phyloP scores from a whole-genome alignment of 2,113 vertebrate genomes.

The Rhizomys pruinosus region DNA sequence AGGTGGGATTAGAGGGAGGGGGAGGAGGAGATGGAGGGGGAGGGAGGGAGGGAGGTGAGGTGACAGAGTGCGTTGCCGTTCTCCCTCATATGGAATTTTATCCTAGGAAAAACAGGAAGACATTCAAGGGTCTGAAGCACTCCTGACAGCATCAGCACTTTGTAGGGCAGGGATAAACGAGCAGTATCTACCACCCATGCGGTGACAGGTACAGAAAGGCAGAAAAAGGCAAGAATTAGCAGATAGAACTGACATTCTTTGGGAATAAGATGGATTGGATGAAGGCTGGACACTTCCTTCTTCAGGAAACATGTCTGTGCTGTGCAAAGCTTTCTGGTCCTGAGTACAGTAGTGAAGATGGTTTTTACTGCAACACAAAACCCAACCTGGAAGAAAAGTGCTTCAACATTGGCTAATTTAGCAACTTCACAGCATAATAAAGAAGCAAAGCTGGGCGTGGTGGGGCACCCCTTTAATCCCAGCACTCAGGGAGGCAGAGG shows the following conservation, averaged over 20 bases:
- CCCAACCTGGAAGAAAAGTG: neutral
- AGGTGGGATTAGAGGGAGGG: no score
- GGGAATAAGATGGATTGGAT: neutral
- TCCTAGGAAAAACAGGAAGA: neutral
- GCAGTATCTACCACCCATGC: accelerated
- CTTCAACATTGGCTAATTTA: neutral
- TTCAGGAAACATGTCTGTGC: neutral
- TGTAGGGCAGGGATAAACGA: neutral
- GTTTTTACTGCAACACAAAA: neutral
- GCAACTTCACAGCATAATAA: neutral
- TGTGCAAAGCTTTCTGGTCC: neutral
- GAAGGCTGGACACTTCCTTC: neutral
- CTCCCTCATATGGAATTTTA: no score
- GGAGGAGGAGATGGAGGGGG: no score
- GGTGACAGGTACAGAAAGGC: neutral
- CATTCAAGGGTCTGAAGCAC: neutral
- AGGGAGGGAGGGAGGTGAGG: no score
- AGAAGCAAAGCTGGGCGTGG: neutral
- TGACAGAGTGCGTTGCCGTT: no score
- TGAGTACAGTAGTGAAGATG: neutral
- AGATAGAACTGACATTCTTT: neutral
- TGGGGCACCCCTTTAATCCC: no score
- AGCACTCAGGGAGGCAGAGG: no score
- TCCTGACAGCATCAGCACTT: neutral
- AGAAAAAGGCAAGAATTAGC: neutral